Percentiles rank a stretch among this genome's conserved stretches.
Evolutionary conservation across 2,888 invertebrate genomes (phyloP).

Genomic region (Platycnemis pennipes): DNA sequence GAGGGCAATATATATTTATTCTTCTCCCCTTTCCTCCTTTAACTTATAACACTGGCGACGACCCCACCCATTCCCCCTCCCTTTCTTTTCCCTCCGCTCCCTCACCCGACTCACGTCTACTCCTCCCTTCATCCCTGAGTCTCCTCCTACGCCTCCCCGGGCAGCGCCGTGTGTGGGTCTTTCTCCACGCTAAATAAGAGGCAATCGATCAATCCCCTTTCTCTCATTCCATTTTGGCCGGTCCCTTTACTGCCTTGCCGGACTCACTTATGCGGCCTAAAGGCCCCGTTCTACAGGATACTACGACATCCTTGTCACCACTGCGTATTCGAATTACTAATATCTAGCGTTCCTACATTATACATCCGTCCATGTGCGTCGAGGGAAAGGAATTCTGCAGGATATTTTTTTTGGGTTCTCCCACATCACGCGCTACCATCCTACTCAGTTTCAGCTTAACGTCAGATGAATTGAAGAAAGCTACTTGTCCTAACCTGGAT

Average conservation of each 20-base stretch:
- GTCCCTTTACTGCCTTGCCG: neutral
- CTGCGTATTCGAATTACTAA: conserved; percentile 42
- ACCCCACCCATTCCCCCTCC: conserved; percentile 37
- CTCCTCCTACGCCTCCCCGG: conserved; percentile 55
- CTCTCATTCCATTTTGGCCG: neutral
- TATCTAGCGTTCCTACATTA: conserved; percentile 44
- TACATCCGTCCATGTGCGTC: conserved; percentile 43
- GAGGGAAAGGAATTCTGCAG: conserved; percentile 19
- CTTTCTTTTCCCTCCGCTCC: neutral
- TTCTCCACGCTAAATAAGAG: conserved; percentile 63
- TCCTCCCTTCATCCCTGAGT: neutral
- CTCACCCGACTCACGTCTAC: neutral
- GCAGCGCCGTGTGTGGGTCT: conserved; percentile 58
- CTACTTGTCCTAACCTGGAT: too few relatives aligned
- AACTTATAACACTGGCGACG: neutral
- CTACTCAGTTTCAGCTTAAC: neutral
- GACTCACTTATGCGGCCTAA: neutral
- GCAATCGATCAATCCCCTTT: conserved; percentile 61
- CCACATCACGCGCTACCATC: neutral
- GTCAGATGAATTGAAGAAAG: neutral
- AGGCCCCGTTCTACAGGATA: neutral
- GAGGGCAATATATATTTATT: conserved; percentile 61
- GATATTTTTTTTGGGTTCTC: neutral
- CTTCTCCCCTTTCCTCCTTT: conserved; percentile 1
- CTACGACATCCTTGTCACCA: neutral